These are phyloP conservation scores for Chymomyza amoena DNA, from an alignment of 2,888 invertebrate genomes.

Conservation along the genomic window DNA sequence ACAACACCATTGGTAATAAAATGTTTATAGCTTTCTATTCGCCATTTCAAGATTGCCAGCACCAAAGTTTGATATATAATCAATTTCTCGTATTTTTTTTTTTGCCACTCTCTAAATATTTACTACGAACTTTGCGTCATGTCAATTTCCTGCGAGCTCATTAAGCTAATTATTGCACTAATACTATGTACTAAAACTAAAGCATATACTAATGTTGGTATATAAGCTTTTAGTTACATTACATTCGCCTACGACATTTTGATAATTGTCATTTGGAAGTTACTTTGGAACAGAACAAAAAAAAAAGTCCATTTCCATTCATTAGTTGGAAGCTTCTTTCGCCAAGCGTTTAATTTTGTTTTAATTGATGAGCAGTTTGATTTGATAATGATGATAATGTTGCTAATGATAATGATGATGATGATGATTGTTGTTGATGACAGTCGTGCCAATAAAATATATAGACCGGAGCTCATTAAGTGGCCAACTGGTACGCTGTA, in stretches of 20 bases:
- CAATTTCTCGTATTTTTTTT: too few species aligned
- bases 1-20: neutral
- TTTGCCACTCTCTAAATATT: neutral
- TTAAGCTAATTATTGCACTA: neutral
- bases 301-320: neutral
- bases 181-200: neutral
- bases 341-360: constrained; percentile 49
- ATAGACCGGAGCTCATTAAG: neutral
- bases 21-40: neutral
- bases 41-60: neutral
- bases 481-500: neutral
- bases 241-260: neutral
- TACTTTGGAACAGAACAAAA: neutral
- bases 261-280: neutral
- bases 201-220: neutral
- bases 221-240: neutral
- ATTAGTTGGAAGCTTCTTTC: neutral
- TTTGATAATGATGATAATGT: constrained; percentile 19
- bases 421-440: neutral
- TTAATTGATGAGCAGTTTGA: constrained; percentile 52
- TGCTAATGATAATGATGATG: neutral
- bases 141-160: neutral
- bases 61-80: neutral
- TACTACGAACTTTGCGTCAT: neutral
- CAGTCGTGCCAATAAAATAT: neutral